phyloP scores from a whole-genome alignment of 2,797 vertebrate species.

The Halcyon leucocephala region DNA sequence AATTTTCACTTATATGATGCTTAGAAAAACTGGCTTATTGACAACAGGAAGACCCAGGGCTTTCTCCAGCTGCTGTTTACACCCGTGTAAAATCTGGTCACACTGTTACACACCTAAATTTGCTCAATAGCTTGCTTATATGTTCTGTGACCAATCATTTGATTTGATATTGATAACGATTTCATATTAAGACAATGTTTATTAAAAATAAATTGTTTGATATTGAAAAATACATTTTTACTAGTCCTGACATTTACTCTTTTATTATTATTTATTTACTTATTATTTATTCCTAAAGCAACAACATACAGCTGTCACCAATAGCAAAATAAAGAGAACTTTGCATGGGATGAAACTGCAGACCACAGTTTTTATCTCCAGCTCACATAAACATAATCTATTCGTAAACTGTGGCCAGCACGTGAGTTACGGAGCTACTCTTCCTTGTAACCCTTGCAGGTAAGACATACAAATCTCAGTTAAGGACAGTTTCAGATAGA shows the following conservation, averaged over 20 bases:
- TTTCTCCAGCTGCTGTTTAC: not conserved
- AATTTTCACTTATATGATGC: not conserved
- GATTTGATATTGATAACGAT: not conserved
- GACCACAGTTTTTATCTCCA: not conserved
- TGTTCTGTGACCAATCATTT: not conserved
- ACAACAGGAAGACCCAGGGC: not conserved
- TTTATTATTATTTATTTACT: not conserved
- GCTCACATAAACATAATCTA: not conserved
- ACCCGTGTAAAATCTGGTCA: not conserved
- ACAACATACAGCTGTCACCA: not conserved
- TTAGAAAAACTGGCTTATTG: not conserved
- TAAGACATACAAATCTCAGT: fast-evolving
- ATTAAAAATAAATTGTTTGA: not conserved
- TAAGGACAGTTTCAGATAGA: not conserved
- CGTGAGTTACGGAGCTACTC: not conserved
- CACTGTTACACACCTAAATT: not conserved
- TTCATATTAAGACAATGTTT: not conserved
- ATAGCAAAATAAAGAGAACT: not conserved
- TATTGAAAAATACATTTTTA: not conserved
- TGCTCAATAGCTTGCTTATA: not conserved
- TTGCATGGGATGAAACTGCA: not conserved
- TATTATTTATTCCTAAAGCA: not conserved
- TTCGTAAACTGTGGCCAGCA: not conserved
- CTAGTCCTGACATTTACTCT: not conserved
- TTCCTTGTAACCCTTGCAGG: not conserved